phyloP scores from a whole-genome alignment of 2,888 invertebrate genomes.

The Therioaphis trifolii region DNA sequence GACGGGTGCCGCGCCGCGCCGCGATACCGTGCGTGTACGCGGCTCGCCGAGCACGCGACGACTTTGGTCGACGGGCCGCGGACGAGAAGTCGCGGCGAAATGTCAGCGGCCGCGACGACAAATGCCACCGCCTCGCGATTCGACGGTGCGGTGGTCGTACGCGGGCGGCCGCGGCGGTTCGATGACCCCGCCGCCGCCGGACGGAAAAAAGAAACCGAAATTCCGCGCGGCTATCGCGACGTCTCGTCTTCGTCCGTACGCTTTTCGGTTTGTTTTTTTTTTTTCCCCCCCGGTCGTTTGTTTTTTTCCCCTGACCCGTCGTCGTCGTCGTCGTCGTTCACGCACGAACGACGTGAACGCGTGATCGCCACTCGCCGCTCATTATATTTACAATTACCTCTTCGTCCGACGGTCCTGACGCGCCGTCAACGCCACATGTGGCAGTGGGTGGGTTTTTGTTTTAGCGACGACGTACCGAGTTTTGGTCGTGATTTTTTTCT shows the following conservation, averaged over 20 bases:
- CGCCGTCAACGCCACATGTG: too few relatives aligned
- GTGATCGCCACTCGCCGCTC: too few relatives aligned
- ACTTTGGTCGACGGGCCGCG: background rate
- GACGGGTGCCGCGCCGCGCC: background rate
- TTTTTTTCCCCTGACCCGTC: background rate
- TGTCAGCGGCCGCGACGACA: background rate
- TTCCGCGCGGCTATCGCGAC: constrained; percentile 12
- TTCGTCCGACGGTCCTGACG: too few relatives aligned
- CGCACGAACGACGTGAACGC: background rate
- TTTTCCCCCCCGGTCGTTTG: background rate
- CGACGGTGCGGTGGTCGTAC: background rate
- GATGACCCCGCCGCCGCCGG: constrained; percentile 24
- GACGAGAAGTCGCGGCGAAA: background rate
- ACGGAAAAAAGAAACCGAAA: constrained; percentile 24
- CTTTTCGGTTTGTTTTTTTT: background rate
- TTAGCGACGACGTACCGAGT: background rate
- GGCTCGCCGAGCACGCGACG: background rate
- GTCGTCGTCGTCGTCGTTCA: background rate
- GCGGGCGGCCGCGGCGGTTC: constrained; percentile 3
- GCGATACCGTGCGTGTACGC: background rate
- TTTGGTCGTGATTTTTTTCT: background rate
- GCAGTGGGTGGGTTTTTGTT: background rate
- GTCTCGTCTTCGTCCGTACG: background rate
- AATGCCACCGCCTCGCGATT: background rate
- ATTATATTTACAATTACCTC: too few relatives aligned